phyloP scores from a whole-genome alignment of 2,888 invertebrate species.

The Cataglyphis cursor region DNA sequence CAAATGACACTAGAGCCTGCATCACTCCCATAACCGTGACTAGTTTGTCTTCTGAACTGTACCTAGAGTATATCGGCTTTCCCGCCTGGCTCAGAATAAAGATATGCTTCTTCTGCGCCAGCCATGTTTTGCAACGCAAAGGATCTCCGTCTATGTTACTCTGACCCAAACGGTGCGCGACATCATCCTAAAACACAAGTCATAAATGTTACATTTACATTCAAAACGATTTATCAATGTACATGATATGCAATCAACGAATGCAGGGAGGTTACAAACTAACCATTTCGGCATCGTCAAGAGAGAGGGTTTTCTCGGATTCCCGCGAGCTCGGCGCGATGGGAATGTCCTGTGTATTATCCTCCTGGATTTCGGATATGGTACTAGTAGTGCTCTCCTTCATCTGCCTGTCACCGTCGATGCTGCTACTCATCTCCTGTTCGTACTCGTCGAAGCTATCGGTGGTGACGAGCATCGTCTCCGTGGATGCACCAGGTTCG shows the following conservation, averaged over 20 bases:
- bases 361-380: conserved; percentile 89
- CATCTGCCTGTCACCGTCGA: conserved; percentile 88
- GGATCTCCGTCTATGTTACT: conserved; percentile 89
- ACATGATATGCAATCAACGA: neutral
- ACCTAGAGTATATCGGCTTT: conserved; percentile 98
- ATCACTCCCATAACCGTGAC: conserved; percentile 98
- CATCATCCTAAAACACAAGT: conserved; percentile 80
- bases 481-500: conserved; percentile 89
- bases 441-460: conserved; percentile 92
- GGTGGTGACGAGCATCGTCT: conserved; percentile 91
- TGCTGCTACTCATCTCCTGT: conserved; percentile 89
- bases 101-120: conserved; percentile 95
- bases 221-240: neutral
- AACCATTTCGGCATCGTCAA: conserved; percentile 78
- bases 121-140: conserved; percentile 91
- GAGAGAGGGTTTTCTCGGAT: conserved; percentile 66
- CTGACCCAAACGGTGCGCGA: conserved; percentile 82
- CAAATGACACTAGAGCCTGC: conserved; percentile 96
- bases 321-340: conserved; percentile 56
- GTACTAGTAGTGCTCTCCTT: conserved; percentile 88
- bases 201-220: neutral
- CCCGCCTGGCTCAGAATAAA: conserved; percentile 98
- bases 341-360: conserved; percentile 85
- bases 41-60: conserved; percentile 93
- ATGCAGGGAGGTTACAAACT: conserved; percentile 57